Conservation (phyloP, 2,888 invertebrate species). For the Synergus gifuensis region DNA sequence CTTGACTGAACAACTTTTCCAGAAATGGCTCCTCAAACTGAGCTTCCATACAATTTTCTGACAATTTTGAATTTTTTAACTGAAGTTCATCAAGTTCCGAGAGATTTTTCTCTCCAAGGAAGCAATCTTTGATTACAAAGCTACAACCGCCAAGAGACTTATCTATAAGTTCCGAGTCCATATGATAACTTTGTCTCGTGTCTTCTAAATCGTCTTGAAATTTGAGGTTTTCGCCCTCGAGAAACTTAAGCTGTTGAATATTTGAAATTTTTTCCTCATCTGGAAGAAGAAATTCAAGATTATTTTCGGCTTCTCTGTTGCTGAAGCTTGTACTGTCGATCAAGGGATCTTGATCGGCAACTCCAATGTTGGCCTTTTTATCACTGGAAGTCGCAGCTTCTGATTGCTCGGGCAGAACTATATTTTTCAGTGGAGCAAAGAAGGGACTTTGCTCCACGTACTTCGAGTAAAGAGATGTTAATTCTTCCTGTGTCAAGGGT, state of each 20-base stretch:
- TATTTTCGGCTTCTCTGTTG: not conserved
- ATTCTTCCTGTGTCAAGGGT: not conserved
- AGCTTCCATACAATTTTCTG: not conserved
- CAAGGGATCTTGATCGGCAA: not conserved
- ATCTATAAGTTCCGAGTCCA: not conserved
- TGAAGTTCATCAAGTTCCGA: not conserved
- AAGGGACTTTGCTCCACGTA: not conserved
- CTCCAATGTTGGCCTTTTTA: not conserved
- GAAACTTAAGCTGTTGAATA: too few relatives aligned
- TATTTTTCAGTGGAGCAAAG: not conserved
- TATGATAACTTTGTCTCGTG: not conserved
- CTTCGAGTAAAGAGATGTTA: not conserved
- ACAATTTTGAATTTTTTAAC: not conserved
- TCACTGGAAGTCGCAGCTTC: not conserved
- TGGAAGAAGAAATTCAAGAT: too few relatives aligned
- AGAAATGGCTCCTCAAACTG: not conserved
- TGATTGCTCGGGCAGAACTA: not conserved
- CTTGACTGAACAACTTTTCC: not conserved
- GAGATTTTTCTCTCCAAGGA: slow-evolving; percentile 14
- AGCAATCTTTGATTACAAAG: slow-evolving; percentile 4
- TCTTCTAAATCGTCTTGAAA: too few relatives aligned
- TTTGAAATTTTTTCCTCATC: too few relatives aligned
- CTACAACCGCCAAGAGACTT: not conserved
- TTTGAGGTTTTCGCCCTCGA: too few relatives aligned
- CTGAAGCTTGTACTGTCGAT: slow-evolving; percentile 9